These are phyloP conservation scores for Dromiciops gliroides DNA, from an alignment of 2,113 vertebrate genomes.

Conservation along the genomic window DNA sequence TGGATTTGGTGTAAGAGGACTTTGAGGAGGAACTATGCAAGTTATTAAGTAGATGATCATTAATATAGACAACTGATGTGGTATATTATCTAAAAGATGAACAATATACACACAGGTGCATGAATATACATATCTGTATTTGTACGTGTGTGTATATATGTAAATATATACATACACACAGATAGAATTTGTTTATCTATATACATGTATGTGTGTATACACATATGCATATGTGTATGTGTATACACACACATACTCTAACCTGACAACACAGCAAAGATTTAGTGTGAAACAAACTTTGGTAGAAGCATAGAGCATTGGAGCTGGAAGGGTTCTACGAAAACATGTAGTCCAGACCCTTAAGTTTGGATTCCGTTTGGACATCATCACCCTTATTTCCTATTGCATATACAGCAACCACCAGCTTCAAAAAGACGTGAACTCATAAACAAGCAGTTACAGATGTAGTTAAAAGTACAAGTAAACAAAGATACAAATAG, in stretches of 20 bases:
- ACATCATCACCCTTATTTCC: neutral
- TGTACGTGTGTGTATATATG: no score
- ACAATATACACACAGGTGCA: no score
- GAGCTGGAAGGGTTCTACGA: neutral
- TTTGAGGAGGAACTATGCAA: conserved; percentile 45
- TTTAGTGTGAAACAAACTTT: neutral
- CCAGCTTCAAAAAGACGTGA: neutral
- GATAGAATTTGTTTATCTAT: no score
- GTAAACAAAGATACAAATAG: neutral
- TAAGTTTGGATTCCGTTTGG: neutral
- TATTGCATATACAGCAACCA: neutral
- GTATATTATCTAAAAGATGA: conserved; percentile 55
- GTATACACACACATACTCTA: no score
- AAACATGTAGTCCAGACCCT: neutral
- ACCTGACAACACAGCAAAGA: conserved; percentile 59
- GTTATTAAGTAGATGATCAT: conserved; percentile 65
- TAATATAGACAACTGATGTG: conserved; percentile 50
- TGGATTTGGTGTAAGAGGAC: conserved; percentile 30
- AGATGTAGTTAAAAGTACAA: neutral
- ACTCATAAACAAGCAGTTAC: neutral
- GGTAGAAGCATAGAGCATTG: neutral
- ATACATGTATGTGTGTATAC: conserved; percentile 1
- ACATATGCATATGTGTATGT: neutral
- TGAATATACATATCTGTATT: no score
- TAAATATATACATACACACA: neutral